phyloP scores from a whole-genome alignment of 1,140 invertebrate species.

The Epicauta chinensis region DNA sequence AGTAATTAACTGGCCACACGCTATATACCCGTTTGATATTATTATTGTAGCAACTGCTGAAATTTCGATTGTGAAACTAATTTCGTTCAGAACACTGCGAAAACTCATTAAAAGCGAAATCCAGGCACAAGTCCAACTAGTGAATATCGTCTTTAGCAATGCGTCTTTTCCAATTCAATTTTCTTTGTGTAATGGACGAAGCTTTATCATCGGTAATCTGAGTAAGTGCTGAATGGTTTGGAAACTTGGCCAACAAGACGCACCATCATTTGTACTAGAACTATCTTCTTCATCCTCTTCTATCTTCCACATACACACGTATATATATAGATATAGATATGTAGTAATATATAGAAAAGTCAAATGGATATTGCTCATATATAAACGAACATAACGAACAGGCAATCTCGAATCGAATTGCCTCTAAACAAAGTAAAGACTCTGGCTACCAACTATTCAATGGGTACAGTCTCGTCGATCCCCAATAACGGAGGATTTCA shows the following conservation, averaged over 20 bases:
- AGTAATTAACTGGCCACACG: too few relatives aligned
- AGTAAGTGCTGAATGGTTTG: conserved; percentile 26
- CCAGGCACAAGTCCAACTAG: too few relatives aligned
- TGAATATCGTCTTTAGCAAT: too few relatives aligned
- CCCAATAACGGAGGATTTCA: conserved; percentile 7
- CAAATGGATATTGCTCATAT: conserved; percentile 20
- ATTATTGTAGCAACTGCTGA: too few relatives aligned
- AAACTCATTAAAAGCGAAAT: too few relatives aligned
- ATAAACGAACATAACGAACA: conserved; percentile 17
- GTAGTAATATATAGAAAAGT: conserved; percentile 1
- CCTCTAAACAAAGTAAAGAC: conserved; percentile 19
- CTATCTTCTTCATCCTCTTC: neutral
- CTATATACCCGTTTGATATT: too few relatives aligned
- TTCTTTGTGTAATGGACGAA: conserved; percentile 17
- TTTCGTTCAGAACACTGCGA: too few relatives aligned
- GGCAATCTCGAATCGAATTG: conserved; percentile 15
- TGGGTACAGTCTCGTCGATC: neutral
- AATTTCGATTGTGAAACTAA: too few relatives aligned
- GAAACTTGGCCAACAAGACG: conserved; percentile 15
- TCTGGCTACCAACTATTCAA: neutral
- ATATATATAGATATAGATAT: neutral
- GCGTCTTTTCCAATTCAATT: conserved; percentile 20
- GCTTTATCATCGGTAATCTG: conserved; percentile 24
- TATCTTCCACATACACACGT: conserved; percentile 3
- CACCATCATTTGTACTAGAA: neutral